These are phyloP conservation scores for Archilochus colubris DNA, from an alignment of 2,113 vertebrate genomes.

Conservation along the genomic window DNA sequence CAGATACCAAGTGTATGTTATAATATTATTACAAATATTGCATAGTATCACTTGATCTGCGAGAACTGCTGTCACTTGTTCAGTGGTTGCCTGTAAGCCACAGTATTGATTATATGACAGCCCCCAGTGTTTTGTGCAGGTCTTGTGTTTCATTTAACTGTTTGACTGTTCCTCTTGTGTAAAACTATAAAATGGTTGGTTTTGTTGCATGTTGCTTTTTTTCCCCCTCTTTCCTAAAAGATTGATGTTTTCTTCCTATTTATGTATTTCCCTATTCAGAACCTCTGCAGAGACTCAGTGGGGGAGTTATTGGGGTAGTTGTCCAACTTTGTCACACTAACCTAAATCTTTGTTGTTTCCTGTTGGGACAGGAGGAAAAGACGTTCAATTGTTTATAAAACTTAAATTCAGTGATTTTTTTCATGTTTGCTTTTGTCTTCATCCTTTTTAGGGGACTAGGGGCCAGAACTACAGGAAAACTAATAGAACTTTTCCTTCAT, in stretches of 20 bases:
- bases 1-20: background rate
- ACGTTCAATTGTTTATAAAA: background rate
- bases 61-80: background rate
- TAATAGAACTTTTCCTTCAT: background rate
- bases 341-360: background rate
- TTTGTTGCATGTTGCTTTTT: background rate
- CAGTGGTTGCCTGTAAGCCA: background rate
- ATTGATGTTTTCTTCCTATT: background rate
- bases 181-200: background rate
- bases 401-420: background rate
- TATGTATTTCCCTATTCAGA: background rate
- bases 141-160: background rate
- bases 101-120: background rate
- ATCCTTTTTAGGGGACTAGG: background rate
- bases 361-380: background rate
- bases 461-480: background rate
- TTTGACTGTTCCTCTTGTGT: background rate
- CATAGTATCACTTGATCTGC: background rate
- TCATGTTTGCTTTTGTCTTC: background rate
- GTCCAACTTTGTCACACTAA: background rate
- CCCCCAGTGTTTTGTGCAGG: background rate
- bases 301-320: background rate
- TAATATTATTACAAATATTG: background rate
- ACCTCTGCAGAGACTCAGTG: background rate
- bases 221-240: fast-evolving